Conservation (phyloP, 1,140 invertebrate species). For the Choristoneura fumiferana region DNA sequence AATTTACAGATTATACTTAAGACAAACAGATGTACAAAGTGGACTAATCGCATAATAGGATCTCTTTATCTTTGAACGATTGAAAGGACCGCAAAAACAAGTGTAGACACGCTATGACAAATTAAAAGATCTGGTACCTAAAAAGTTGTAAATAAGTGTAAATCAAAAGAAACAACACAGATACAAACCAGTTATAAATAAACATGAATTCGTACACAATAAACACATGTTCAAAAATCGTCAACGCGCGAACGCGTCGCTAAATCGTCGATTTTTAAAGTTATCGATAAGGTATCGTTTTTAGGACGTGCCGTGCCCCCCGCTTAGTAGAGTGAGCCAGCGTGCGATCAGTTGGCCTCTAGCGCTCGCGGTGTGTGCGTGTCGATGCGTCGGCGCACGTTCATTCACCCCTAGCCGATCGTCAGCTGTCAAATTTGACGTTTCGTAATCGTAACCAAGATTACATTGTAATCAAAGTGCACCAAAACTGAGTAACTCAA, state of each 20-base stretch:
- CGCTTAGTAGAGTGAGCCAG: conserved; percentile 35
- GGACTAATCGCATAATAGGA: too few species aligned
- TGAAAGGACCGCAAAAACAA: too few species aligned
- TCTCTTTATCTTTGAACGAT: too few species aligned
- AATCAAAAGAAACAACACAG: too few species aligned
- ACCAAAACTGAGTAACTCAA: not conserved
- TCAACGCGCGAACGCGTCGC: conserved; percentile 26
- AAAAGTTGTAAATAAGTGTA: too few species aligned
- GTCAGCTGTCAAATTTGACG: conserved; percentile 68
- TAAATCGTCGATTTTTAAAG: conserved; percentile 28
- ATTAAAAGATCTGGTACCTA: too few species aligned
- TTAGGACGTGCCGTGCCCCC: conserved; percentile 58
- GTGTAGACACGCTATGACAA: too few species aligned
- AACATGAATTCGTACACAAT: too few species aligned
- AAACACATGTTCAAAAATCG: conserved; percentile 21
- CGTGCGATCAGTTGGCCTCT: conserved; percentile 43
- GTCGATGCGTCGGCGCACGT: conserved; percentile 47
- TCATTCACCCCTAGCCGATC: conserved; percentile 64
- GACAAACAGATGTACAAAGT: too few species aligned
- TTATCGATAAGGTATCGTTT: conserved; percentile 63
- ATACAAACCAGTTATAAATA: too few species aligned
- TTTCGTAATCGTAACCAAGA: conserved; percentile 41
- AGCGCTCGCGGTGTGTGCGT: conserved; percentile 50
- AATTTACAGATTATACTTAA: too few species aligned
- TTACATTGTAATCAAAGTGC: conserved; percentile 11